Evolutionary conservation across 1,140 invertebrate species (phyloP), one percentile per base, ranked within the genome.

Genomic region (Bombus waltoni): DNA sequence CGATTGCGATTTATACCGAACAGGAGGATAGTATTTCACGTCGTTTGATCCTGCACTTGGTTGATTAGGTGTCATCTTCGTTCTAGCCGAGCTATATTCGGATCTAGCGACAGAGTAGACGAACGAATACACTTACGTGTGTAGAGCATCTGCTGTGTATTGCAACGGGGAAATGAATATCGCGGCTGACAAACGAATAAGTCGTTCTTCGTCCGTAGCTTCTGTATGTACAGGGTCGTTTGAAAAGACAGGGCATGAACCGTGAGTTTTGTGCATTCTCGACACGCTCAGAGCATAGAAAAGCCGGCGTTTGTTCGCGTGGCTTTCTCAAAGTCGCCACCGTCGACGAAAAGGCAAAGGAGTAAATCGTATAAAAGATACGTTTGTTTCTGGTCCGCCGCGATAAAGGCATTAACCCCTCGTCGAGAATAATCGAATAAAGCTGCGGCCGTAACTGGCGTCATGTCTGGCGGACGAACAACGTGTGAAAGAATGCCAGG

Each of bases 1-100:
- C 75, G 78, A 86, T 86, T 86, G 79, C 84, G 59, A 86, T 82
- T 86, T 82, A 86, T 82, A 53, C 47, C 57, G 28, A 47, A 15
- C 53, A 18, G n/a, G n/a, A 5, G 40, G 25, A 76, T 44, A 72
- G 47, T 80, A 65, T 85, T 85, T 85, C 68, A 35, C 25, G 25
- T n/a, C 25, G 74, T 40, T 22, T 44, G 75, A 79, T 59, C 28
- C 15, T 79, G 75, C 38, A 62, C 42, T 22, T 40, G 35, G 47
- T 44, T 70, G 83, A 84, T 84, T 72, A 71, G 66, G n/a, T 62
- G 83, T 84, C 76, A 79, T 42, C 38, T 71, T 47, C 28, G 40
- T 76, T 18, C 44, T 68, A 74, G 32, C 28, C 6, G n/a, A 4
- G 72, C n/a, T 68, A 44, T 59, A 47, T 57, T 70, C 65, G 74